These are phyloP conservation scores for Polydrusus cervinus DNA, from an alignment of 2,888 invertebrate species.

Conservation along the genomic window DNA sequence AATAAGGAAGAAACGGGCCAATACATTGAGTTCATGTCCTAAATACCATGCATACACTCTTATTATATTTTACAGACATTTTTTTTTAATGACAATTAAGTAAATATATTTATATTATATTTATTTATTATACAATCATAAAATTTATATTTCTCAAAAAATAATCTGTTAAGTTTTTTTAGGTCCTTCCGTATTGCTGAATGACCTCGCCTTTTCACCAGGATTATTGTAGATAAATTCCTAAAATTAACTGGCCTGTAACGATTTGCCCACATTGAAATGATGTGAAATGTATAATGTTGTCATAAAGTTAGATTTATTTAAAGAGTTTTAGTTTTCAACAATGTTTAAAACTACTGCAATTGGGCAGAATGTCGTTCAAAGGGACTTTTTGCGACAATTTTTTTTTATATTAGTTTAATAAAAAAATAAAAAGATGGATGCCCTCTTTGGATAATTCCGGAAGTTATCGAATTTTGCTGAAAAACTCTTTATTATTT, in stretches of 20 bases:
- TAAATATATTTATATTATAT: slow-evolving; percentile 67
- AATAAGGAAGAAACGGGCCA: slow-evolving; percentile 70
- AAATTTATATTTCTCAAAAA: slow-evolving; percentile 71
- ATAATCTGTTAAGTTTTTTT: slow-evolving; percentile 68
- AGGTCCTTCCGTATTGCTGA: slow-evolving; percentile 70
- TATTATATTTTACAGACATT: slow-evolving; percentile 67
- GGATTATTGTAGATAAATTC: slow-evolving; percentile 71
- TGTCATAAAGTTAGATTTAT: too few relatives aligned
- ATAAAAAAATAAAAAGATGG: too few relatives aligned
- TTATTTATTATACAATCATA: slow-evolving; percentile 64
- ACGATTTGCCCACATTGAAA: slow-evolving; percentile 50
- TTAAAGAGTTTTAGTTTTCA: too few relatives aligned
- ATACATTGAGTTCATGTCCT: slow-evolving; percentile 65
- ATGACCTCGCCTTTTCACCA: slow-evolving; percentile 70
- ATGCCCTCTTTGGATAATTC: too few relatives aligned
- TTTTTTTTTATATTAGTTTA: too few relatives aligned
- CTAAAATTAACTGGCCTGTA: slow-evolving; percentile 65
- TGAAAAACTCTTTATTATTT: too few relatives aligned
- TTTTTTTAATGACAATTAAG: slow-evolving; percentile 67
- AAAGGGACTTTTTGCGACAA: too few relatives aligned
- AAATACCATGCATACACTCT: slow-evolving; percentile 69
- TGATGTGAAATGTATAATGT: background rate
- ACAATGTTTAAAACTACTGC: too few relatives aligned
- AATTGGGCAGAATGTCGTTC: too few relatives aligned
- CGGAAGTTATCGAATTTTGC: too few relatives aligned